phyloP scores from a whole-genome alignment of 2,113 vertebrate genomes.

The Apodemus speciosus region DNA sequence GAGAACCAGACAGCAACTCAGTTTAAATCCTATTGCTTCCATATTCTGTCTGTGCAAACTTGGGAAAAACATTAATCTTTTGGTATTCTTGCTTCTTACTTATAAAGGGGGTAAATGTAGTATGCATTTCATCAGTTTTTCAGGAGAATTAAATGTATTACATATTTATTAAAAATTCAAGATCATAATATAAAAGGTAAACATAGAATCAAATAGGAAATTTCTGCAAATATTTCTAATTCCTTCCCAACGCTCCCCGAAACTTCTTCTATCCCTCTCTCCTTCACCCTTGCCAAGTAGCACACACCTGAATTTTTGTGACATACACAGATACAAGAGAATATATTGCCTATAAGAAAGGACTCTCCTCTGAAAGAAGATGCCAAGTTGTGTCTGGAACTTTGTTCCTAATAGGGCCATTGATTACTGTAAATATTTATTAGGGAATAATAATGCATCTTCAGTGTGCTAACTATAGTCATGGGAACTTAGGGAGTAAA shows the following conservation, averaged over 20 bases:
- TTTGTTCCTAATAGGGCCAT: background rate
- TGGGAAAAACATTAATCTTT: slow-evolving; percentile 25
- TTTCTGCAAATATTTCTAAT: slow-evolving; percentile 9
- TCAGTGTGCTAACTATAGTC: background rate
- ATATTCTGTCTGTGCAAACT: background rate
- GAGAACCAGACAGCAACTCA: background rate
- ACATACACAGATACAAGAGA: background rate
- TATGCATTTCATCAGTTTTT: background rate
- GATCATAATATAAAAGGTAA: slow-evolving; percentile 3
- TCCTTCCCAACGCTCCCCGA: background rate
- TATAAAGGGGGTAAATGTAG: background rate
- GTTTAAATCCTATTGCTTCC: background rate
- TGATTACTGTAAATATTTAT: background rate
- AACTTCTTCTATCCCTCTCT: background rate
- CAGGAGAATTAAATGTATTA: background rate
- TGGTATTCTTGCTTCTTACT: background rate
- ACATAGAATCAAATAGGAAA: background rate
- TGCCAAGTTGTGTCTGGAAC: background rate
- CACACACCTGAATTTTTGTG: background rate
- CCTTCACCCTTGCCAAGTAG: background rate
- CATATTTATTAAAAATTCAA: slow-evolving; percentile 2
- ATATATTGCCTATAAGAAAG: background rate
- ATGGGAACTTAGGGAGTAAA: background rate
- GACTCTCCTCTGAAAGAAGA: background rate
- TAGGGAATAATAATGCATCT: no score